phyloP scores from a whole-genome alignment of 2,888 invertebrate species.

The Synanthedon tipuliformis region DNA sequence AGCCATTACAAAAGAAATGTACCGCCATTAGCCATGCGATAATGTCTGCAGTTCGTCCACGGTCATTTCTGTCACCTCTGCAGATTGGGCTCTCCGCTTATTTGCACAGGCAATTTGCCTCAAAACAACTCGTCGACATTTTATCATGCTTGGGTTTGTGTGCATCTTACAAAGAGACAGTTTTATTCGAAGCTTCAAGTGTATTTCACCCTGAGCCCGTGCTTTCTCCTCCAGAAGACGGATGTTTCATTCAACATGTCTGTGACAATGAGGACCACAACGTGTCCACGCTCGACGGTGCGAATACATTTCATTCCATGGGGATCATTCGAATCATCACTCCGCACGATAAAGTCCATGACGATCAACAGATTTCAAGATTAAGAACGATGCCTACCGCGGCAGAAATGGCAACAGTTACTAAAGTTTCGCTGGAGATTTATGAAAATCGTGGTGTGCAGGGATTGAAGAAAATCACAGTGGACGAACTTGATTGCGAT shows the following conservation, averaged over 20 bases:
- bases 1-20: conserved; percentile 26
- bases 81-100: neutral
- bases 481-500: conserved; percentile 16
- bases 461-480: conserved; percentile 17
- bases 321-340: conserved; percentile 8
- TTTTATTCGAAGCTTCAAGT: conserved; percentile 12
- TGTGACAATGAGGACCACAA: neutral
- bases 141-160: conserved; percentile 5
- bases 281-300: conserved; percentile 5
- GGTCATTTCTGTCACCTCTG: no score
- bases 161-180: conserved; percentile 3
- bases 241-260: neutral
- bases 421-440: conserved; percentile 14
- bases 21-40: conserved; percentile 27
- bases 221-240: neutral
- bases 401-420: conserved; percentile 13
- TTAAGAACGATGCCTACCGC: conserved; percentile 19
- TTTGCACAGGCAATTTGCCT: conserved; percentile 5
- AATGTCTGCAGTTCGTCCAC: conserved; percentile 11
- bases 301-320: conserved; percentile 7
- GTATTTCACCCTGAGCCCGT: neutral
- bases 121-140: conserved; percentile 4
- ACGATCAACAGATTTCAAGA: conserved; percentile 19
- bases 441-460: conserved; percentile 15
- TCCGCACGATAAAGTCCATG: conserved; percentile 11